Percentiles rank a stretch among this genome's conserved stretches.
These are phyloP conservation scores for Chrysotoxum bicinctum DNA, from an alignment of 2,888 invertebrate species.

Conservation along the genomic window DNA sequence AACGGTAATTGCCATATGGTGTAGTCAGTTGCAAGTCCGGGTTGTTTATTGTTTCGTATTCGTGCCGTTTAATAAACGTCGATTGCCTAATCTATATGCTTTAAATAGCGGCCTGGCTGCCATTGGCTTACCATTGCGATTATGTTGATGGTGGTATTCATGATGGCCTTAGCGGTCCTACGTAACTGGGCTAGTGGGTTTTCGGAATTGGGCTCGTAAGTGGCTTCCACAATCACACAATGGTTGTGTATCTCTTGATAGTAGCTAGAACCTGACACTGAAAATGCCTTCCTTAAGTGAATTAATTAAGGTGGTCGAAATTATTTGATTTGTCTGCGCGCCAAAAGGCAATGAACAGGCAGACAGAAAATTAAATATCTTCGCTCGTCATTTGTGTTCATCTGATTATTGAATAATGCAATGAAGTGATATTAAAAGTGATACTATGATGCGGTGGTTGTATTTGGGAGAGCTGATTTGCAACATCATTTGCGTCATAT, in stretches of 20 bases:
- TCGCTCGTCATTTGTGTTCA: conserved; percentile 50
- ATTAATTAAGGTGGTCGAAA: conserved; percentile 68
- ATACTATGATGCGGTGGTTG: conserved; percentile 23
- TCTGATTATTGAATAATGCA: conserved; percentile 66
- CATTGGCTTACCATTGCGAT: conserved; percentile 16
- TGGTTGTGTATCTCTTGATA: conserved; percentile 9
- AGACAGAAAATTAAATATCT: conserved; percentile 50
- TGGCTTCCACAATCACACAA: not conserved
- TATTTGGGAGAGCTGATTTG: conserved; percentile 25
- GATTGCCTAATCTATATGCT: conserved; percentile 67
- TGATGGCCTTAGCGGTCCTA: conserved; percentile 35
- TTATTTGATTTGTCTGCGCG: conserved; percentile 52
- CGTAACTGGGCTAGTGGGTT: conserved; percentile 60
- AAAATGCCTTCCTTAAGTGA: conserved; percentile 64
- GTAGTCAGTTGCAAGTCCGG: conserved; percentile 28
- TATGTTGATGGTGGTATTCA: conserved; percentile 32
- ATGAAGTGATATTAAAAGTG: conserved; percentile 62
- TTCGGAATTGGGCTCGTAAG: not conserved
- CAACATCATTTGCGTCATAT: not conserved
- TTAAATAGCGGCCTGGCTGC: conserved; percentile 25
- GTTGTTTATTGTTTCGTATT: conserved; percentile 67
- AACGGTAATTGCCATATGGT: conserved; percentile 31
- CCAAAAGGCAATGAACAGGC: conserved; percentile 25
- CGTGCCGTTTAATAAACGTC: conserved; percentile 70
- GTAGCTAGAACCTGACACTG: not conserved